Conservation (phyloP, 2,113 vertebrate species). For the Lepus timidus region DNA sequence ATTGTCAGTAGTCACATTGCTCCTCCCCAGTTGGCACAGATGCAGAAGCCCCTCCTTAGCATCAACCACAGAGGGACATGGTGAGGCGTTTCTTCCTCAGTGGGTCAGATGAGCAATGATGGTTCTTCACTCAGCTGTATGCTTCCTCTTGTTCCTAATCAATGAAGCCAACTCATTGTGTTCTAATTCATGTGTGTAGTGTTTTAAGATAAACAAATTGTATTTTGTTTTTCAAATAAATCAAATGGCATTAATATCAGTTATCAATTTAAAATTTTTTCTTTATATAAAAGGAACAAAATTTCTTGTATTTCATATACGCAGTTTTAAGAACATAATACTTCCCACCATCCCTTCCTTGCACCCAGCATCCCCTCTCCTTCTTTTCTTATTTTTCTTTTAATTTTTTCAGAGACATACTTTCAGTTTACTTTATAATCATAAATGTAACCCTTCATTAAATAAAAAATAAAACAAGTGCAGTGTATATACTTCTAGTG, state of each 20-base stretch:
- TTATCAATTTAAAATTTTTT: background rate
- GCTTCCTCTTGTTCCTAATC: background rate
- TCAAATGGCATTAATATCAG: background rate
- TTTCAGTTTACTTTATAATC: too few relatives aligned
- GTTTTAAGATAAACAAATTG: background rate
- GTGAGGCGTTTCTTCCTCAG: background rate
- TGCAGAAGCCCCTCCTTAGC: background rate
- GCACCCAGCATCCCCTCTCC: too few relatives aligned
- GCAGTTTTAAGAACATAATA: too few relatives aligned
- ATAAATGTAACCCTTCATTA: too few relatives aligned
- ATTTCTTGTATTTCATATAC: too few relatives aligned
- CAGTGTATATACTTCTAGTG: background rate
- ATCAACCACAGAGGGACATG: rapidly evolving
- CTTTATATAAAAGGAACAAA: too few relatives aligned
- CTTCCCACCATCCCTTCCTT: too few relatives aligned
- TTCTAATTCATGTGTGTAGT: background rate
- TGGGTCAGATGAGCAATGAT: background rate
- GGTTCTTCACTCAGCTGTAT: background rate
- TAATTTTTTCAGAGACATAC: too few relatives aligned
- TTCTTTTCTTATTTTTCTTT: too few relatives aligned
- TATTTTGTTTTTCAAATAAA: background rate
- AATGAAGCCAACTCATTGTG: background rate
- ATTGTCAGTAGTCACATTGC: background rate
- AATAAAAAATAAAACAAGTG: too few relatives aligned
- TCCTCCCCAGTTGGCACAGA: background rate